These are phyloP conservation scores for Cossypha niveicapilla DNA, from an alignment of 2,797 vertebrate species.

Conservation along the genomic window DNA sequence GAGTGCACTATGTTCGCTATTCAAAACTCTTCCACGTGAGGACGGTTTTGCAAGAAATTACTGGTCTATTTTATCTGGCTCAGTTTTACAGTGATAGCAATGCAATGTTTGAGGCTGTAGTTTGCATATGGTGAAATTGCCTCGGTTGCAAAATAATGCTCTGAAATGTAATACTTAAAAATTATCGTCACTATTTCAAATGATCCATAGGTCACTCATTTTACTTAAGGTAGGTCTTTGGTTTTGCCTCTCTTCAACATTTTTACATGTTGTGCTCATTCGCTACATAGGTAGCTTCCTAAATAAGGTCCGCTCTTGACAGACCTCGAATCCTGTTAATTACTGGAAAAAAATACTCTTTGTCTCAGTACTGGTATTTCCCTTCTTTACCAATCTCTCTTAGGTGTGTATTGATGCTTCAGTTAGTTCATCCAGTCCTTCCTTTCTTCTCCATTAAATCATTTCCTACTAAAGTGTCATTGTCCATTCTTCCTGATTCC, in stretches of 20 bases:
- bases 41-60: not conserved
- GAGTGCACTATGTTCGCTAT: rapidly evolving
- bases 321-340: not conserved
- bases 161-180: not conserved
- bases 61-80: not conserved
- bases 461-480: conserved; percentile 52
- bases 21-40: not conserved
- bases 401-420: not conserved
- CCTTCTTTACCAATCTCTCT: not conserved
- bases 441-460: conserved; percentile 51
- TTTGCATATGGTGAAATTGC: not conserved
- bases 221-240: not conserved
- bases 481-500: conserved; percentile 23
- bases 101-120: not conserved
- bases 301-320: not conserved
- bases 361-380: not conserved
- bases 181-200: not conserved
- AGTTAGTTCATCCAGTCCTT: not conserved
- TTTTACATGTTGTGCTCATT: not conserved
- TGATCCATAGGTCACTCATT: not conserved
- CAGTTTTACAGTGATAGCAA: not conserved
- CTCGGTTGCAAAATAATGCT: not conserved
- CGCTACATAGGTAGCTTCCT: not conserved
- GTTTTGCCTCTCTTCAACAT: not conserved
- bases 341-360: not conserved